Evolutionary conservation across 2,113 vertebrate genomes (phyloP).

Genomic region (Scortum barcoo): DNA sequence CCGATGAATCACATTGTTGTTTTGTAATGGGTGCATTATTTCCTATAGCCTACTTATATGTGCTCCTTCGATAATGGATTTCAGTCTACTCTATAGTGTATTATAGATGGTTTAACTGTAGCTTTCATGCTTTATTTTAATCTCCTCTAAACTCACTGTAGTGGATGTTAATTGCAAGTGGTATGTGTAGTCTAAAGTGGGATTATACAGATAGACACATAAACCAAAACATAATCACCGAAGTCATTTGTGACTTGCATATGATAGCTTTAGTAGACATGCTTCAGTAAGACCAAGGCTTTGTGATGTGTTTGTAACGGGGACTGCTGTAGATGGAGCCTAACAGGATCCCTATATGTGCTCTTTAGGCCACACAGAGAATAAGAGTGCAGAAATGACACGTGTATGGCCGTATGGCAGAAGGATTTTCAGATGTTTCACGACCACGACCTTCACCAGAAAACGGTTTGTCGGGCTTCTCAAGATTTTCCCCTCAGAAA

Average conservation of each 20-base stretch:
- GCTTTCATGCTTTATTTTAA: conserved; percentile 47
- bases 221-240: neutral
- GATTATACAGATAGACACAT: conserved; percentile 43
- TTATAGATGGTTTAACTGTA: conserved; percentile 17
- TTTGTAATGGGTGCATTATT: conserved; percentile 25
- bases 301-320: neutral
- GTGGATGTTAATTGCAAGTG: conserved; percentile 20
- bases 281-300: neutral
- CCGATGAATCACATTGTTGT: conserved; percentile 14
- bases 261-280: neutral
- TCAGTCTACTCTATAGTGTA: conserved; percentile 16
- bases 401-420: neutral
- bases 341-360: neutral
- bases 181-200: neutral
- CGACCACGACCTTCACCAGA: neutral
- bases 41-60: neutral
- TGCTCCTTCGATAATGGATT: conserved; percentile 38
- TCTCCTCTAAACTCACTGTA: conserved; percentile 26
- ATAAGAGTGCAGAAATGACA: neutral
- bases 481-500: neutral
- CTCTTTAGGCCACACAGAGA: neutral
- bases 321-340: neutral
- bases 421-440: neutral
- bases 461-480: neutral
- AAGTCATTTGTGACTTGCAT: neutral